Evolutionary conservation across 2,888 invertebrate genomes (phyloP), one percentile per base, ranked within the genome.

Genomic region (Trichopria drosophilae): DNA sequence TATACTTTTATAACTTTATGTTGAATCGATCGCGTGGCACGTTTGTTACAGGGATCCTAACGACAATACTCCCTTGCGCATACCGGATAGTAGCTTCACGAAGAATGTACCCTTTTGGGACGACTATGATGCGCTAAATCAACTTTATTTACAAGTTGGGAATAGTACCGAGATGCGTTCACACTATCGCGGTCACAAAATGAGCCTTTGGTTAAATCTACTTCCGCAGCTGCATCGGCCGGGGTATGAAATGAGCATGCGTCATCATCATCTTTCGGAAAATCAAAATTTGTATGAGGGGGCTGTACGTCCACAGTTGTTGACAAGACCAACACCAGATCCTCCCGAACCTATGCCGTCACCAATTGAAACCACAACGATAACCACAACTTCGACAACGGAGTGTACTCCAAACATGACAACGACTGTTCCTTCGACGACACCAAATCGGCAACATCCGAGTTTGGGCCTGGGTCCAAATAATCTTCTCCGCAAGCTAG

Each of bases 161-260:
- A 6, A 62, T 53, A 22, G 46, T 23, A 84, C 88, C 22, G 87
- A 87, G 75, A 86, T 91, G 78, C 86, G 87, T 60, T 90, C 90
- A 69, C 95, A 95, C 77, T 96, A 94, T 77, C 84, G 94, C 29
- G 93, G 94, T 34, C 93, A 94, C 80, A 92, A 93, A 78, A 86
- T 94, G 82, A 92, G 93, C 26, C 81, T 93, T 71, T 95, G 94
- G 94, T 78, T 93, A 55, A 91, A 93, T 61, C 82, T 93, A 42
- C 88, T 93, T 69, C 93, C 93, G 43, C 92, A 93, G 72, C 81
- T 95, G 44, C 93, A 94, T 73, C 81, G 88, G 51, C 90, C 92
- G 9, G 91, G 92, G 15, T 87, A 87, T 58, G 91, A 91, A 69
- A 85, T 90, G 55, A 88, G 87, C 54, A 90, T 92, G 87, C 81